These are phyloP conservation scores for Micronycteris hirsuta DNA, from an alignment of 2,113 vertebrate genomes.

Conservation along the genomic window DNA sequence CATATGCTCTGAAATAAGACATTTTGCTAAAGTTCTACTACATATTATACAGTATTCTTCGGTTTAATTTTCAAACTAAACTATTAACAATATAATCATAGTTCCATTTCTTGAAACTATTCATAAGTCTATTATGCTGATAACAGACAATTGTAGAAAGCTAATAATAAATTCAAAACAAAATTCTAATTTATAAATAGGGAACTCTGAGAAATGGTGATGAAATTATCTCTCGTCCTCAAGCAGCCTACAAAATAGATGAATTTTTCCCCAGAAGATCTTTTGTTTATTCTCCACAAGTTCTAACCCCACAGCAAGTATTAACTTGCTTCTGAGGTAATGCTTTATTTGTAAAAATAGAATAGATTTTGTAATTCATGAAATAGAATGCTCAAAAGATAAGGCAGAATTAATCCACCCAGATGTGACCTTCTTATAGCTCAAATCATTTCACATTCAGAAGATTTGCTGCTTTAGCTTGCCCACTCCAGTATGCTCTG, in stretches of 20 bases:
- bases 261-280: neutral
- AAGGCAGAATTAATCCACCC: neutral
- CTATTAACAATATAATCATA: neutral
- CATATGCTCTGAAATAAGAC: neutral
- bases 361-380: neutral
- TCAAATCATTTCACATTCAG: neutral
- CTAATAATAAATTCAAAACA: neutral
- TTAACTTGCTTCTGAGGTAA: neutral
- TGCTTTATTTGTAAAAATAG: neutral
- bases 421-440: neutral
- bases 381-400: slow-evolving; percentile 2
- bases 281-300: neutral
- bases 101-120: neutral
- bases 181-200: neutral
- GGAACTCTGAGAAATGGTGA: neutral
- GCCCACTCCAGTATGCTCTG: neutral
- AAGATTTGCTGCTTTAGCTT: neutral
- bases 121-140: neutral
- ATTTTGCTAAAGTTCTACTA: neutral
- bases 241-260: neutral
- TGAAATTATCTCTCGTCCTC: neutral
- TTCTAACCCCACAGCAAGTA: neutral
- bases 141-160: neutral
- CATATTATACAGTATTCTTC: neutral
- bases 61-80: slow-evolving; percentile 32